Percentiles rank a stretch among this genome's conserved stretches.
Evolutionary conservation across 2,113 vertebrate species (phyloP).

Genomic region (Procavia capensis): DNA sequence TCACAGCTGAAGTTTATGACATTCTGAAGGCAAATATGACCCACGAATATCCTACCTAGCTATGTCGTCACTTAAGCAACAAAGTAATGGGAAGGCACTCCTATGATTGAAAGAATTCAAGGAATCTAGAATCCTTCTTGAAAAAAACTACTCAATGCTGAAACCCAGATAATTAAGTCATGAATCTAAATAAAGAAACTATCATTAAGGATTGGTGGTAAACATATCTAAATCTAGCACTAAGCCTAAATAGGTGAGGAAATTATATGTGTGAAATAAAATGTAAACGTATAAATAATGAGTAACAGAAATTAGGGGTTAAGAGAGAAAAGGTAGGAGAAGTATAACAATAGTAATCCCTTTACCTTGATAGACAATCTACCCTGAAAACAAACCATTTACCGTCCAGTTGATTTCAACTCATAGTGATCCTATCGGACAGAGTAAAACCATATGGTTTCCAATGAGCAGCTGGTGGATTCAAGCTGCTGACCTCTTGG

Average conservation of each 20-base stretch:
- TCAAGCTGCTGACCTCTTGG: too few relatives aligned
- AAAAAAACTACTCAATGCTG: background rate
- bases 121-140: background rate
- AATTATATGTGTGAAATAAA: constrained; percentile 27
- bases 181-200: background rate
- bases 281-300: constrained; percentile 43
- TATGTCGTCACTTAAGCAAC: constrained; percentile 19
- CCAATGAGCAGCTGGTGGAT: too few relatives aligned
- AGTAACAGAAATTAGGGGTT: constrained; percentile 35
- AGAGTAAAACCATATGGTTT: too few relatives aligned
- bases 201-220: background rate
- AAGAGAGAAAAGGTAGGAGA: background rate
- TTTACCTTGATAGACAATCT: background rate
- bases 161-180: constrained; percentile 22
- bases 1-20: background rate
- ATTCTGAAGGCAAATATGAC: background rate
- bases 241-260: background rate
- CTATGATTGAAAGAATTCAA: constrained; percentile 33
- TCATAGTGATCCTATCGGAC: too few relatives aligned
- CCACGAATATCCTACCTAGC: background rate
- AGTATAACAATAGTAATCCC: background rate
- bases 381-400: too few relatives aligned
- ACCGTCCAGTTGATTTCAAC: too few relatives aligned
- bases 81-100: background rate
- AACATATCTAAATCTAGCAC: constrained; percentile 9